Conservation (phyloP, 2,113 vertebrate genomes). For the Sitta europaea region DNA sequence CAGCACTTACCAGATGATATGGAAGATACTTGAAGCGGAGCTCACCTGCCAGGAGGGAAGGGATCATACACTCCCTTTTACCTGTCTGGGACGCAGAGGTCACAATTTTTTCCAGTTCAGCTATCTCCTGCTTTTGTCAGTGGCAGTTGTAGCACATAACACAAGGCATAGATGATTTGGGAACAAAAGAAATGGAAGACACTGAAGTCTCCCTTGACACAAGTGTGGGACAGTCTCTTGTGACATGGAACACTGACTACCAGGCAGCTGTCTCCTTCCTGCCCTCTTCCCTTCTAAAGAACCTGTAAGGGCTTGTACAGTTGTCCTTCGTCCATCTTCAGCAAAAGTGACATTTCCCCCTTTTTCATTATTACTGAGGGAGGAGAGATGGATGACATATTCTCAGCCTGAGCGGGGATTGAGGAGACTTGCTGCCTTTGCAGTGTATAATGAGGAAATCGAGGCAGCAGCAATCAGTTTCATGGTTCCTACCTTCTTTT, state of each 20-base stretch:
- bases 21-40: background rate
- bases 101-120: background rate
- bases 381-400: background rate
- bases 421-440: background rate
- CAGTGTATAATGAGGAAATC: background rate
- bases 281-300: background rate
- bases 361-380: background rate
- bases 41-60: background rate
- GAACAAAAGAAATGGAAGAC: background rate
- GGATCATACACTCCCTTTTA: fast-evolving
- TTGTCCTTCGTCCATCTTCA: background rate
- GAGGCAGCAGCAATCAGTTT: background rate
- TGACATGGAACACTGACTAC: background rate
- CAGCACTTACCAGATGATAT: background rate
- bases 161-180: background rate
- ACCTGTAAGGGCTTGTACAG: background rate
- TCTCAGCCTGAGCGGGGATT: background rate
- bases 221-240: background rate
- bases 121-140: background rate
- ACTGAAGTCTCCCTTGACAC: background rate
- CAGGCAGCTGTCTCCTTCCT: background rate
- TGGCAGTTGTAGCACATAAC: background rate
- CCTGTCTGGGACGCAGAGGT: fast-evolving
- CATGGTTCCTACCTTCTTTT: background rate
- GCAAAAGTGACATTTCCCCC: background rate